Percentiles rank a stretch among this genome's conserved stretches.
phyloP scores from a whole-genome alignment of 35 echinoderm and acorn worm genomes.

The Apostichopus parvimensis region DNA sequence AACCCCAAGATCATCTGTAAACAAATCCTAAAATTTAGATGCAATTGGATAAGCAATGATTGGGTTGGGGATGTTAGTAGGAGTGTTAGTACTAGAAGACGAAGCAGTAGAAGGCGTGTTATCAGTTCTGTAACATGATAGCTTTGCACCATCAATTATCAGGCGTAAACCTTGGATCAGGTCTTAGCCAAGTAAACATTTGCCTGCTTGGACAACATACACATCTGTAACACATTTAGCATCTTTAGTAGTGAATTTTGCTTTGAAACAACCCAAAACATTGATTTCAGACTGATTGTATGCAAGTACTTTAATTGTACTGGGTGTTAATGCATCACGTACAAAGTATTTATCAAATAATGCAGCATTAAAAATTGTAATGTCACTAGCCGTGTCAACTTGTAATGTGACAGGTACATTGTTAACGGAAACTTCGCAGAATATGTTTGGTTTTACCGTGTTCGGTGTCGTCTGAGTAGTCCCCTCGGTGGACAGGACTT shows the following conservation, averaged over 20 bases:
- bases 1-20: background rate
- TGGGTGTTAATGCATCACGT: background rate
- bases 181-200: background rate
- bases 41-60: background rate
- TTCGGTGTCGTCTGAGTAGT: background rate
- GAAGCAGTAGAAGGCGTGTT: background rate
- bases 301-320: background rate
- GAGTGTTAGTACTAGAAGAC: background rate
- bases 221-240: background rate
- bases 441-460: background rate
- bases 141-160: background rate
- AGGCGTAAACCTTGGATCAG: background rate
- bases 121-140: background rate
- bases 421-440: background rate
- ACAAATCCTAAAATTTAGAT: background rate
- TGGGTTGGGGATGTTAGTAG: background rate
- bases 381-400: conserved; percentile 1
- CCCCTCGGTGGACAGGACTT: background rate
- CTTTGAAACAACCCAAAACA: background rate
- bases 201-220: background rate
- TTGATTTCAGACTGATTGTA: background rate
- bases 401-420: background rate
- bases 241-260: background rate
- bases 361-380: background rate
- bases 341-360: conserved; percentile 26